Conservation (phyloP, 2,888 invertebrate genomes). For the Rotaria socialis region DNA sequence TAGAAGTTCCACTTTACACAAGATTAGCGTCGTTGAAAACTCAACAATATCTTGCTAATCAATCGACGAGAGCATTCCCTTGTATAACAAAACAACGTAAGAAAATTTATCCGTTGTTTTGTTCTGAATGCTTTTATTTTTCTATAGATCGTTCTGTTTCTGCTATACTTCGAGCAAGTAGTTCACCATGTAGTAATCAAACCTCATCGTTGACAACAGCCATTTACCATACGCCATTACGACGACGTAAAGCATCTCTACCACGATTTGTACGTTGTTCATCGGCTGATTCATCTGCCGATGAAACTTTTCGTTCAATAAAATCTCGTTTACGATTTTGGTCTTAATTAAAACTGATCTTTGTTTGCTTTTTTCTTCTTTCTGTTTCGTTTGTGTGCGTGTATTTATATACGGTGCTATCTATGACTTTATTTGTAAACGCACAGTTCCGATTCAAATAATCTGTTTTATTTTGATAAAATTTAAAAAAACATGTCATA, state of each 20-base stretch:
- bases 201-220: neutral
- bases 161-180: constrained; percentile 52
- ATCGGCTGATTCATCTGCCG: neutral
- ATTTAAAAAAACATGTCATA: neutral
- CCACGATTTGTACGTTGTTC: constrained; percentile 29
- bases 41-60: neutral
- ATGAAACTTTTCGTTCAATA: constrained; percentile 22
- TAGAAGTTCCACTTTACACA: constrained; percentile 3
- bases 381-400: neutral
- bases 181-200: constrained; percentile 13
- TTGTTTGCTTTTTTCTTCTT: neutral
- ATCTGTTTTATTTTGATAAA: constrained; percentile 20
- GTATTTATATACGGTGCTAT: constrained; percentile 14
- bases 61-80: neutral
- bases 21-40: constrained; percentile 13
- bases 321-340: constrained; percentile 1
- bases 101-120: neutral
- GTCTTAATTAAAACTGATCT: neutral
- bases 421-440: neutral
- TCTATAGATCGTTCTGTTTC: constrained; percentile 16
- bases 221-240: neutral
- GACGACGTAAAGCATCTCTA: constrained; percentile 9
- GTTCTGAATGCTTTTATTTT: constrained; percentile 56
- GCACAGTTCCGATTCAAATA: neutral
- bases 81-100: neutral